Percentiles rank a stretch among this genome's conserved stretches.
phyloP scores from a whole-genome alignment of 2,888 invertebrate species.

The Drosophila anomalata region DNA sequence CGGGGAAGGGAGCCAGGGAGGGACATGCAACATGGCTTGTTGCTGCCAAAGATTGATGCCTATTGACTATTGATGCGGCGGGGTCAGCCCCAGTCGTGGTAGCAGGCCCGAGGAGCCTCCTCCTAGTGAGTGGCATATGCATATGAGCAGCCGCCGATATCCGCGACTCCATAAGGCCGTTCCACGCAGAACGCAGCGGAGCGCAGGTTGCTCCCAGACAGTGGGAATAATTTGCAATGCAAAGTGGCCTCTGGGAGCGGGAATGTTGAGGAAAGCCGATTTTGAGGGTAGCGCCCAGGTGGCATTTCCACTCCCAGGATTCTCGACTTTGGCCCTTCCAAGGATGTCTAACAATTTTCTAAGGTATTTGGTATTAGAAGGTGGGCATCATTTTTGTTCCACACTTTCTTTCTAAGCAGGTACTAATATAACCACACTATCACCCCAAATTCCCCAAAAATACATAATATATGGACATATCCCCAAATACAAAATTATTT shows the following conservation, averaged over 20 bases:
- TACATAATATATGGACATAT: no score
- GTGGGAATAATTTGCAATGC: conserved; percentile 67
- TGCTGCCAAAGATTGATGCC: conserved; percentile 42
- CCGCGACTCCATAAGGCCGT: conserved; percentile 71
- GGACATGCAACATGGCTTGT: conserved; percentile 46
- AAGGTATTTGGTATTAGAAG: neutral
- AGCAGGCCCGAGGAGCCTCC: neutral
- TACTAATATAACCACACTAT: no score
- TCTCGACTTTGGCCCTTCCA: neutral
- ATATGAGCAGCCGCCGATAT: conserved; percentile 57
- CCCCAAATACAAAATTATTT: no score
- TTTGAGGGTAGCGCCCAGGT: neutral
- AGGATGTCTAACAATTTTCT: neutral
- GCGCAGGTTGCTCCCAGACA: conserved; percentile 65
- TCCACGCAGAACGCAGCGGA: conserved; percentile 48
- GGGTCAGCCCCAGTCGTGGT: conserved; percentile 30
- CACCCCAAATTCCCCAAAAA: no score
- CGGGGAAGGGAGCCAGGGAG: conserved; percentile 1
- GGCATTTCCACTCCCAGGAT: neutral
- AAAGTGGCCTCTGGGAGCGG: conserved; percentile 40
- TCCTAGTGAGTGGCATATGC: conserved; percentile 52
- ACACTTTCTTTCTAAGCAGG: neutral
- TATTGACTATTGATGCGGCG: conserved; percentile 73
- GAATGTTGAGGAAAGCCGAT: neutral
- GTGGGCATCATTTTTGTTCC: neutral